A percentile compares a stretch with the other conserved stretches of the same genome.
These are phyloP conservation scores for Prenolepis imparis DNA, from an alignment of 2,888 invertebrate genomes.

Conservation along the genomic window DNA sequence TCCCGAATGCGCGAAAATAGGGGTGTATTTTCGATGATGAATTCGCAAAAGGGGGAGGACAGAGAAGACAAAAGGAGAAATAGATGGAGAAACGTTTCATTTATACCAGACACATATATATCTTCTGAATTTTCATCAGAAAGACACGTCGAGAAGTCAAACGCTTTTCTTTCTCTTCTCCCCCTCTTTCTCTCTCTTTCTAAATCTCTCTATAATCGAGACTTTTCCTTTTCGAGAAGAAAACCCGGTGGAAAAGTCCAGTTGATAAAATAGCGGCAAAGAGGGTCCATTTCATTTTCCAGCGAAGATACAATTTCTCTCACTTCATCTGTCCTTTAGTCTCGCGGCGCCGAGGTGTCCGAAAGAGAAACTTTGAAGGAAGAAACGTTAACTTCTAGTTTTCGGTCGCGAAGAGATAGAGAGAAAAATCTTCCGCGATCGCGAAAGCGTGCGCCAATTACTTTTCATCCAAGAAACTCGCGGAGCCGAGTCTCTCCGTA, in stretches of 20 bases:
- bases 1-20: not conserved
- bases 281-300: not conserved
- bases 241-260: not conserved
- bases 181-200: not conserved
- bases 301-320: not conserved
- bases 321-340: not conserved
- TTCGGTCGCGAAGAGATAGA: not conserved
- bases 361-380: not conserved
- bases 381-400: not conserved
- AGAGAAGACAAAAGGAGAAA: not conserved
- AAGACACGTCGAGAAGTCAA: not conserved
- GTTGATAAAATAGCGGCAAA: not conserved
- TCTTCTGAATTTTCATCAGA: not conserved
- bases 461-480: not conserved
- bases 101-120: not conserved
- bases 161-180: not conserved
- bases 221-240: not conserved
- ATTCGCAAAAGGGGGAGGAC: not conserved
- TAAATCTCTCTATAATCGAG: constrained; percentile 10
- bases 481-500: not conserved
- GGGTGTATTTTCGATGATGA: not conserved
- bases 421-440: not conserved
- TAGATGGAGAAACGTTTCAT: not conserved
- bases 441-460: not conserved
- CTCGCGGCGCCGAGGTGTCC: not conserved